Evolutionary conservation across 2,113 vertebrate genomes (phyloP).

Genomic region (Prietella phreatophila): DNA sequence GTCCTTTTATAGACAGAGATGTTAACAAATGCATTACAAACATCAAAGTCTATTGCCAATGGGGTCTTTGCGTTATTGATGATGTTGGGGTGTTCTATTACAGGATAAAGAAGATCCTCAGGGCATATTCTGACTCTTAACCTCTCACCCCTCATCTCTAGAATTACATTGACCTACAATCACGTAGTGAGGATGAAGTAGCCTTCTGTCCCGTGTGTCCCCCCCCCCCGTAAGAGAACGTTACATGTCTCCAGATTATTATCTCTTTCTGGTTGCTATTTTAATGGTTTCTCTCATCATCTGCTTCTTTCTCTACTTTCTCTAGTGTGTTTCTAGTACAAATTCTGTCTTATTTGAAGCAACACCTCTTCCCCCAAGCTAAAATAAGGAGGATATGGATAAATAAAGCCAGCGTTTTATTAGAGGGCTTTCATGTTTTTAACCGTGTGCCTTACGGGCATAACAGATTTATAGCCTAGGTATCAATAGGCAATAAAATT

Average conservation of each 20-base stretch:
- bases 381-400: not conserved
- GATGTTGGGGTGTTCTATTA: slow-evolving; percentile 38
- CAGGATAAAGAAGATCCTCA: slow-evolving; percentile 45
- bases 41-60: slow-evolving; percentile 28
- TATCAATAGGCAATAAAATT: slow-evolving; percentile 30
- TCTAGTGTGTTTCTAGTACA: not conserved
- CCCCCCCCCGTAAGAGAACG: too few relatives aligned
- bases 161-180: slow-evolving; percentile 48
- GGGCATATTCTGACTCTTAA: slow-evolving; percentile 49
- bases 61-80: not conserved
- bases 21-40: slow-evolving; percentile 17
- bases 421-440: slow-evolving; percentile 35
- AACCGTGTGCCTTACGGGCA: slow-evolving; percentile 21
- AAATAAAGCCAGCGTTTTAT: slow-evolving; percentile 25
- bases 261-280: too few relatives aligned
- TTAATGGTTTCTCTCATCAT: too few relatives aligned
- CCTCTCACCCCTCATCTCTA: slow-evolving; percentile 43
- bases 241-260: too few relatives aligned
- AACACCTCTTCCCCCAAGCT: not conserved
- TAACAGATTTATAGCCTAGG: not conserved
- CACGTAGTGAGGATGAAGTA: too few relatives aligned
- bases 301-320: not conserved
- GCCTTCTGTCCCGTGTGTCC: too few relatives aligned
- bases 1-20: slow-evolving; percentile 6
- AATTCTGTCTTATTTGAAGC: not conserved